Evolutionary conservation across 1,140 invertebrate species (phyloP), one percentile per base, ranked within the genome.

Genomic region (Drosophila aff.): DNA sequence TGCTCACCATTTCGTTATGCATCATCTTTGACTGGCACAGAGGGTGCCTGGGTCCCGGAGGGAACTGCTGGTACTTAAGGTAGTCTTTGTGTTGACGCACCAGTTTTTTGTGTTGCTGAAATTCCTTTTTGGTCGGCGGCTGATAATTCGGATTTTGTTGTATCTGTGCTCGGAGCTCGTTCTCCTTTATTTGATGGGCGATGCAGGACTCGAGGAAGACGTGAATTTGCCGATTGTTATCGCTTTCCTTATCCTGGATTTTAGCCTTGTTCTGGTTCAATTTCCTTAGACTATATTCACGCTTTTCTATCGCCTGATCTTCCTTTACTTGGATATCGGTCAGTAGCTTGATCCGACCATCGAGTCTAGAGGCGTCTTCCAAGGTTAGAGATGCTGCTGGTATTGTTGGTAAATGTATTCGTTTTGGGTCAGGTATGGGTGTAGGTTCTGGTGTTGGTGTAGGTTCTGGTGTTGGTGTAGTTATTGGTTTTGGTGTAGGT

Each of bases 1-100:
- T 79, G 65, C 85, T 92, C 33, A 93, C 92, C 81, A 93, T 91
- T 62, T 92, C 81, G 77, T 92, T 91, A 78, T 92, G 92, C 80
- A 92, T 90, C 52, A 91, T 77, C 50, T 52, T 40, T 21, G 15
- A 33, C 53, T 40, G 23, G 4, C 23, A 28, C 47, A 26, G 23
- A n/a, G 23, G 26, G 15, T 28, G 23, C 23, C 47, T 26, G 47
- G 47, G 8, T n/a, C 15, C 47, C 23, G 47, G 8, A 10, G 26
- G 47, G 23, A 49, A 49, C 47, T 15, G 46, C 13, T 8, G 23
- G 16, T 49, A 5, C 46, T 49, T 23, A 11, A 23, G 11, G 18
- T 49, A 41, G 7, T 36, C 15, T 26, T 67, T 23, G 38, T 52
- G 44, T 47, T 43, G 3, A 9, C 11, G 53, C 65, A 65, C 31